Evolutionary conservation across 2,888 invertebrate species (phyloP), one percentile per base, ranked within the genome.

Genomic region (Megastigmus dorsalis): DNA sequence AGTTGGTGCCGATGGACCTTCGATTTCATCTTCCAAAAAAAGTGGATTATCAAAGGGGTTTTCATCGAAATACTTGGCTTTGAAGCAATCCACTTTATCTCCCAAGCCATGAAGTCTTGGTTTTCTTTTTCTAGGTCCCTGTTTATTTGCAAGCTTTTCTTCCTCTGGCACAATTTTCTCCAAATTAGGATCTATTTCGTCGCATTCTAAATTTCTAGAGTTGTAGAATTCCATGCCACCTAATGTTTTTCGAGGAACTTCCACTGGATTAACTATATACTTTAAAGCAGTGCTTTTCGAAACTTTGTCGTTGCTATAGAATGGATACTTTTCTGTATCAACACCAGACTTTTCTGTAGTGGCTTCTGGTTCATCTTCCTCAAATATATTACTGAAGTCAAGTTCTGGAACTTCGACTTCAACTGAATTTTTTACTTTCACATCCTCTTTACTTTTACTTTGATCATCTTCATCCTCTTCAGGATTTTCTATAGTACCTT

Each of bases 41-140:
- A 95, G 89, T 0, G 94, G 94, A 88, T 92, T 94, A 79, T 94
- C 94, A 67, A 95, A 86, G 0, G 95, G 95, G 85, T 94, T 91
- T 74, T 90, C 89, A 0, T 94, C 95, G 84, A 95, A 95, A 84
- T 93, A 94, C 88, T 93, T 93, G 0, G 89, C 89, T 85, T 93
- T 94, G 30, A 93, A 91, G 82, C 95, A 95, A 78, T 93, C 92
- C 20, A 95, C 92, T 88, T 93, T 93, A 78, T 93, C 92, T 0
- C 94, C 94, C 23, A 95, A 87, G 1, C 92, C 92, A 75, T 88
- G 88, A 0, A 95, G 86, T 69, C 93, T 89, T 0, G 88, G 89
- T 7, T 84, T 69, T 59, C 84, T 76, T 20, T 80, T 82, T 6
- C 82, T 81, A 0, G 78, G 79, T 2, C 81, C 84, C 36, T 78